These are phyloP conservation scores for Melopsittacus undulatus DNA, from an alignment of 2,797 vertebrate genomes.

Conservation along the genomic window DNA sequence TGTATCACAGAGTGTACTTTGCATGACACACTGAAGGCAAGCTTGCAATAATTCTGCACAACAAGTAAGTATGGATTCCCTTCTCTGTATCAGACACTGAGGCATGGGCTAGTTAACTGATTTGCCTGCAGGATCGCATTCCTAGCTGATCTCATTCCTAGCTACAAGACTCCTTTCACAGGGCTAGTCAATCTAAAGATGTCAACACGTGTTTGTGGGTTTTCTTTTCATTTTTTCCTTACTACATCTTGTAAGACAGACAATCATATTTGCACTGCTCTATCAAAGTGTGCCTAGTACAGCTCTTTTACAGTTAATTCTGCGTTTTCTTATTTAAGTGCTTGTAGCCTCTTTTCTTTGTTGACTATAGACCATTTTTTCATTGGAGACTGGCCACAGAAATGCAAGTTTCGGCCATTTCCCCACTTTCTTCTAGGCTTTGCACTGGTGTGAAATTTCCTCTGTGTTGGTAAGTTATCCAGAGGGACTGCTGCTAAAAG, in stretches of 20 bases:
- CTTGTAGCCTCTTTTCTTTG: background rate
- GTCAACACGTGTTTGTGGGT: background rate
- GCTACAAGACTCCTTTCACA: background rate
- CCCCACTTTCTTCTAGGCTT: conserved; percentile 33
- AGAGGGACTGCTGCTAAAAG: conserved; percentile 27
- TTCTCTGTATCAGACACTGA: background rate
- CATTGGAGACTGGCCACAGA: conserved; percentile 2
- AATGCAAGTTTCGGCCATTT: conserved; percentile 25
- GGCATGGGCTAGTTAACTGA: background rate
- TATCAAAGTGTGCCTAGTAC: background rate
- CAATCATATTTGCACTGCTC: background rate
- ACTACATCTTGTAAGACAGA: background rate
- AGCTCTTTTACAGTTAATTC: background rate
- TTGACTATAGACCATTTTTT: conserved; percentile 29
- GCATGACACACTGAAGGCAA: background rate
- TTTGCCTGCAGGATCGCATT: background rate
- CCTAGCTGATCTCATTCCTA: background rate
- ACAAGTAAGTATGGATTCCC: background rate
- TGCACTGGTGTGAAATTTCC: conserved; percentile 16
- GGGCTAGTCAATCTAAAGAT: background rate
- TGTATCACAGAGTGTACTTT: background rate
- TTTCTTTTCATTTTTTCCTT: background rate
- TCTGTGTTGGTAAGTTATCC: conserved; percentile 46
- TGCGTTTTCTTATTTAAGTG: conserved; percentile 3
- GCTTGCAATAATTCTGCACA: background rate